A percentile compares a stretch with the other conserved stretches of the same genome.
These are phyloP conservation scores for Hoplodrina ambigua DNA, from an alignment of 2,888 invertebrate species.

Conservation along the genomic window DNA sequence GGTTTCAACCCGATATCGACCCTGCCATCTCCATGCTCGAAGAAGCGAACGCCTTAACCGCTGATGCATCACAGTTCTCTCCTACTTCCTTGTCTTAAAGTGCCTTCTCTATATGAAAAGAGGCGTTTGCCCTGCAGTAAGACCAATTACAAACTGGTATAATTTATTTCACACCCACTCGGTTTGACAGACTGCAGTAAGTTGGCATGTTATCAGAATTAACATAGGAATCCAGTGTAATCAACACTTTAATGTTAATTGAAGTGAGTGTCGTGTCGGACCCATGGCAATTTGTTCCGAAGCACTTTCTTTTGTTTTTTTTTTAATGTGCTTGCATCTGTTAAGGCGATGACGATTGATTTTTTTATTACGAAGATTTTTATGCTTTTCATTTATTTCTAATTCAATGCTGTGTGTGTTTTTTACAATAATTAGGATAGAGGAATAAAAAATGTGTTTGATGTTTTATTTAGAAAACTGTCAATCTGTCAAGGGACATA, in stretches of 20 bases:
- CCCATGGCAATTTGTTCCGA: slow-evolving; percentile 47
- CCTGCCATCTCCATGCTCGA: no score
- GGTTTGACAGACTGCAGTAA: slow-evolving; percentile 22
- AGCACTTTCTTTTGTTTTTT: slow-evolving; percentile 19
- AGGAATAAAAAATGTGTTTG: no score
- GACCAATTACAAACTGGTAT: background rate
- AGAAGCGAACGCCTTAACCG: no score
- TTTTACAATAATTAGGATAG: no score
- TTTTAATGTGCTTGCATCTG: slow-evolving; percentile 5
- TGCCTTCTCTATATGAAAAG: background rate
- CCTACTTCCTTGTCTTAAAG: no score
- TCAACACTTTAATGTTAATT: slow-evolving; percentile 54
- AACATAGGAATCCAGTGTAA: slow-evolving; percentile 57
- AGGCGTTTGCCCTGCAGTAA: no score
- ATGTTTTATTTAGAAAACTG: no score
- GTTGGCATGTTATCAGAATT: slow-evolving; percentile 46
- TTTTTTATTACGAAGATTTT: background rate
- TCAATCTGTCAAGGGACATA: no score
- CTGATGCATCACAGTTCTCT: no score
- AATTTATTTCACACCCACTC: slow-evolving; percentile 11
- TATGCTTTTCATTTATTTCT: background rate
- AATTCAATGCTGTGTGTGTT: no score
- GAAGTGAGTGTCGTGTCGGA: slow-evolving; percentile 17
- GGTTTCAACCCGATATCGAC: no score
- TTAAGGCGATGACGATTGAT: background rate